These are phyloP conservation scores for Nothobranchius kuhntae DNA, from an alignment of 2,113 vertebrate species.

Conservation along the genomic window DNA sequence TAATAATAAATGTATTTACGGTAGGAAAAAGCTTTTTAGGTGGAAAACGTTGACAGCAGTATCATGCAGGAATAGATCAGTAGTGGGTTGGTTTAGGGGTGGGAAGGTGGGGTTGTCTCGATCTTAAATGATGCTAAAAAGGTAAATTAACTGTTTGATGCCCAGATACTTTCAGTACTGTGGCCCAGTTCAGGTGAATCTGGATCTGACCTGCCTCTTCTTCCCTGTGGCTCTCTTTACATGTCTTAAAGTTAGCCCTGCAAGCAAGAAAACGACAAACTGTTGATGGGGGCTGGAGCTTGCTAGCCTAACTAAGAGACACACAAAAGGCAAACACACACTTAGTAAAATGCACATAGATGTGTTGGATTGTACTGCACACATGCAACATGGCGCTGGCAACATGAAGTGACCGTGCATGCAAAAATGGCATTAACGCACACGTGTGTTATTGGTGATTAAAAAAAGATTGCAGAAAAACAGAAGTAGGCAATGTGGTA, in stretches of 20 bases:
- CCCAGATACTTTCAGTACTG: slow-evolving; percentile 79
- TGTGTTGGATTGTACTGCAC: slow-evolving; percentile 19
- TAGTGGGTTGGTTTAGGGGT: slow-evolving; percentile 74
- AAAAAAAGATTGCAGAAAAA: not conserved
- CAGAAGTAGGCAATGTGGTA: no score
- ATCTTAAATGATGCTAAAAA: slow-evolving; percentile 90
- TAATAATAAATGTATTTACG: slow-evolving; percentile 65
- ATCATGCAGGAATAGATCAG: slow-evolving; percentile 93
- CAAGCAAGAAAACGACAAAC: slow-evolving; percentile 99
- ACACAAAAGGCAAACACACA: slow-evolving; percentile 63
- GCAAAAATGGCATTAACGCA: slow-evolving; percentile 24
- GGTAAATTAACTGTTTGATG: slow-evolving; percentile 88
- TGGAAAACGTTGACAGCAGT: slow-evolving; percentile 89
- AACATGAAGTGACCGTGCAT: slow-evolving; percentile 28
- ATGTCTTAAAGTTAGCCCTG: slow-evolving; percentile 99
- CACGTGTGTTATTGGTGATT: not conserved
- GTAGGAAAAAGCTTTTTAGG: slow-evolving; percentile 82
- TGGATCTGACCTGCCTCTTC: slow-evolving; percentile 96
- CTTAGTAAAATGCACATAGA: slow-evolving; percentile 40
- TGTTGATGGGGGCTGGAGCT: slow-evolving; percentile 88
- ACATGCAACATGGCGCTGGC: slow-evolving; percentile 37
- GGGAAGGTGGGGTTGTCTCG: slow-evolving; percentile 83
- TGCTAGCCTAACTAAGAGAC: slow-evolving; percentile 87
- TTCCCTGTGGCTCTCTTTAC: slow-evolving; percentile 96
- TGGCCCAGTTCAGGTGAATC: slow-evolving; percentile 94